phyloP scores from a whole-genome alignment of 1,140 invertebrate genomes.

The Cydia splendana region DNA sequence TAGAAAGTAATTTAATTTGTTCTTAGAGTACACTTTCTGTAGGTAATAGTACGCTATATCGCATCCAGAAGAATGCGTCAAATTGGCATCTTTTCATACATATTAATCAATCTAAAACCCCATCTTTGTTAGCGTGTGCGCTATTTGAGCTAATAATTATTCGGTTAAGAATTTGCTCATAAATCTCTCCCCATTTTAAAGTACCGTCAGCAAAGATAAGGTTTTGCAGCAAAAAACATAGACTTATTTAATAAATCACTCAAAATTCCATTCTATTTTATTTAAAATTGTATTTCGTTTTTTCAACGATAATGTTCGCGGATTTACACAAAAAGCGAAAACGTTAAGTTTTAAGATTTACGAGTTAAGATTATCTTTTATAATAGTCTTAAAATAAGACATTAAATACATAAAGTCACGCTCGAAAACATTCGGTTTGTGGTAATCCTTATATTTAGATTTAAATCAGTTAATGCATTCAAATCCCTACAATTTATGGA shows the following conservation, averaged over 20 bases:
- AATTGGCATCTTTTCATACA: constrained; percentile 13
- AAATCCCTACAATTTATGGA: background rate
- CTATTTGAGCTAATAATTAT: constrained; percentile 41
- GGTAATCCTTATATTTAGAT: background rate
- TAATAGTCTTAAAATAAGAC: constrained; percentile 19
- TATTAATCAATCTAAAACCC: constrained; percentile 25
- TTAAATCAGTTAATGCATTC: constrained; percentile 11
- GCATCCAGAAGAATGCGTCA: background rate
- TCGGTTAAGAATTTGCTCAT: constrained; percentile 37
- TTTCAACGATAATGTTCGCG: constrained; percentile 1
- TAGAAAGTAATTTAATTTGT: too few species aligned
- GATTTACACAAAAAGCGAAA: background rate
- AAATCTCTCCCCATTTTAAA: constrained; percentile 40
- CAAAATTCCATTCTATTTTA: background rate
- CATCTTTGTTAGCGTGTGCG: constrained; percentile 15
- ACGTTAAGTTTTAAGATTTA: constrained; percentile 12
- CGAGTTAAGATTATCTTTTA: constrained; percentile 7
- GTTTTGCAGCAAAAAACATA: background rate
- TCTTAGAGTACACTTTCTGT: background rate
- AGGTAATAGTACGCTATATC: background rate
- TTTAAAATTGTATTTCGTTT: background rate
- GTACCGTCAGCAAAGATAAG: constrained; percentile 38
- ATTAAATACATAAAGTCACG: constrained; percentile 13
- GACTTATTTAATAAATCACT: constrained; percentile 17
- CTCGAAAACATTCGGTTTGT: constrained; percentile 1